phyloP scores from a whole-genome alignment of 2,888 invertebrate genomes.

The Stenodema calcarata region DNA sequence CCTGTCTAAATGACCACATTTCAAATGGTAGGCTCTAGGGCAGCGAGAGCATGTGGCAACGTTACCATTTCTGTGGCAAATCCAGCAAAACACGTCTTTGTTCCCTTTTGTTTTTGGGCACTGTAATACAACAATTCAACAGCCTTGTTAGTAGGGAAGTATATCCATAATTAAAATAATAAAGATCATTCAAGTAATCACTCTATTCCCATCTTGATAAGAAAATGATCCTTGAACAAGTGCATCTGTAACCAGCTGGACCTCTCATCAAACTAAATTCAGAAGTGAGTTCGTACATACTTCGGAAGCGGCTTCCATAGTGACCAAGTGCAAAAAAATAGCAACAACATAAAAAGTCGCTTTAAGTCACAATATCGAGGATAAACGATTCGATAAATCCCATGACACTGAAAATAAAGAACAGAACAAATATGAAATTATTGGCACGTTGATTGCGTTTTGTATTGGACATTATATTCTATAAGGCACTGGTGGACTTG shows the following conservation, averaged over 20 bases:
- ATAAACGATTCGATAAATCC: neutral
- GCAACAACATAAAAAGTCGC: neutral
- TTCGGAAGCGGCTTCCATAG: neutral
- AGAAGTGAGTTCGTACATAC: neutral
- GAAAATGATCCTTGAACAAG: no score
- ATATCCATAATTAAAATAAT: no score
- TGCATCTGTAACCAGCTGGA: no score
- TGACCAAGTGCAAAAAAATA: neutral
- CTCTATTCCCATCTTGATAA: no score
- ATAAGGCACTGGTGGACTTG: no score
- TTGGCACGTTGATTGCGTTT: no score
- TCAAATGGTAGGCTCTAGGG: conserved; percentile 82
- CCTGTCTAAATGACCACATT: conserved; percentile 70
- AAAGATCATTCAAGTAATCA: no score
- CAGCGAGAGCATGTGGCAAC: conserved; percentile 79
- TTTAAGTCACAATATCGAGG: neutral
- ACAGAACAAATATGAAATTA: no score
- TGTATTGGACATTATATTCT: no score
- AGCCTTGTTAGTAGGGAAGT: no score
- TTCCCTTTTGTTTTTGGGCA: conserved; percentile 54
- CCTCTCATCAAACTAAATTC: no score
- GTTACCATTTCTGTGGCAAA: conserved; percentile 79
- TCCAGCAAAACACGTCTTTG: conserved; percentile 87
- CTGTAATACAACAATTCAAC: conserved; percentile 59
- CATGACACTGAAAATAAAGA: neutral